Evolutionary conservation across 1,140 invertebrate species (phyloP).

Genomic region (Lepidostoma basale): DNA sequence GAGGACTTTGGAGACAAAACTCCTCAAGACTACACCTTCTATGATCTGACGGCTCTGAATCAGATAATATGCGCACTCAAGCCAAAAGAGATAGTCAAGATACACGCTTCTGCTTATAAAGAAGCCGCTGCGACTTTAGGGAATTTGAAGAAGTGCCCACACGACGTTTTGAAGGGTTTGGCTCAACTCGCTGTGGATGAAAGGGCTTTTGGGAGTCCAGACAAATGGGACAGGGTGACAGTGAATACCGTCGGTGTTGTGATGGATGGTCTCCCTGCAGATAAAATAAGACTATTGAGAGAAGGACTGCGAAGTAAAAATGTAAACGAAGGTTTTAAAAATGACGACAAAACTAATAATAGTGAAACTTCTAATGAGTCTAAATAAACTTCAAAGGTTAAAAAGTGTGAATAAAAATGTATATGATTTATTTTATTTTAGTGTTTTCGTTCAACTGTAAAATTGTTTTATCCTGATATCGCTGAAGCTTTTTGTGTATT

Average conservation of each 20-base stretch:
- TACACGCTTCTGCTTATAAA: constrained; percentile 57
- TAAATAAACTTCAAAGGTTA: no score
- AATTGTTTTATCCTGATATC: no score
- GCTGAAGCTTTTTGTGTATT: no score
- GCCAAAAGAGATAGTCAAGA: constrained; percentile 54
- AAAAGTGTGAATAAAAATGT: no score
- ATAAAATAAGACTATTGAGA: constrained; percentile 23
- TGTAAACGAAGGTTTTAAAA: no score
- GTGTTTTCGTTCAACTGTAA: no score
- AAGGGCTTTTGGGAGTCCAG: constrained; percentile 53
- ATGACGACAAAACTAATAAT: no score
- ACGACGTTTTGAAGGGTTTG: constrained; percentile 52
- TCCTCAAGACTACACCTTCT: constrained; percentile 58
- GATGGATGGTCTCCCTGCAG: constrained; percentile 49
- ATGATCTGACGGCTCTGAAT: constrained; percentile 56
- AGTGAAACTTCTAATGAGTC: no score
- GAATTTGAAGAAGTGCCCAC: constrained; percentile 52
- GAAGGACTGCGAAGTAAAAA: no score
- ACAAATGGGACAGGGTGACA: constrained; percentile 51
- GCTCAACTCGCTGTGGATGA: constrained; percentile 52
- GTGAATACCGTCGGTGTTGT: constrained; percentile 50
- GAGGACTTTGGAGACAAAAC: constrained; percentile 59
- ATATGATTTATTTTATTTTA: no score
- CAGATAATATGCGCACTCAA: constrained; percentile 61
- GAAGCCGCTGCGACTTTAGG: constrained; percentile 54